A percentile compares a stretch with the other conserved stretches of the same genome.
phyloP scores from a whole-genome alignment of 2,888 invertebrate genomes.

The Cotesia congregata region DNA sequence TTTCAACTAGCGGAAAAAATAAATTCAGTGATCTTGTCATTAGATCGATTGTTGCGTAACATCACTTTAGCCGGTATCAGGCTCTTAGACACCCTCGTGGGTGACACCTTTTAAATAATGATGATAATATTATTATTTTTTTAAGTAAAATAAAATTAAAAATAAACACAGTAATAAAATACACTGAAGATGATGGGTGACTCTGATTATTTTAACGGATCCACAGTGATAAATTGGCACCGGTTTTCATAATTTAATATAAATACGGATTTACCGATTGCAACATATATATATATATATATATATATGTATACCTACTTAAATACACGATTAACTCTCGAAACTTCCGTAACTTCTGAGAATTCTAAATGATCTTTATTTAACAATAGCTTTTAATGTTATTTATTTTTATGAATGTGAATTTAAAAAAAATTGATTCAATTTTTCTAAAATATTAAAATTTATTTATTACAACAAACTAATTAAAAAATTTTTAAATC shows the following conservation, averaged over 20 bases:
- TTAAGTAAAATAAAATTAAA: background rate
- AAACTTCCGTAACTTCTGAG: constrained; percentile 13
- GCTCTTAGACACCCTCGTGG: background rate
- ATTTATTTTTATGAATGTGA: background rate
- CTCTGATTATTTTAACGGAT: constrained; percentile 22
- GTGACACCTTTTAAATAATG: constrained; percentile 10
- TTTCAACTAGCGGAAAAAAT: background rate
- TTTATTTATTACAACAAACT: no score
- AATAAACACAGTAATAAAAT: background rate
- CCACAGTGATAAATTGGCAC: constrained; percentile 21
- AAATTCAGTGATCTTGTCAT: constrained; percentile 30
- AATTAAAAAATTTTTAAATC: no score
- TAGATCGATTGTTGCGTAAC: background rate
- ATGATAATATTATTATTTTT: background rate
- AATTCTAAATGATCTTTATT: background rate
- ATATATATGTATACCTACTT: background rate
- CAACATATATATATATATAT: background rate
- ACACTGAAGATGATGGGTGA: background rate
- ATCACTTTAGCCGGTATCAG: background rate
- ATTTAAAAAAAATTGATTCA: background rate
- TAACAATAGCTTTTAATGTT: background rate
- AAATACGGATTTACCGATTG: constrained; percentile 7
- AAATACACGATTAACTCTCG: constrained; percentile 1
- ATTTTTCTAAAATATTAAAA: no score
- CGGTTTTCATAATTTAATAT: constrained; percentile 12